These are phyloP conservation scores for Xanthia togata DNA, from an alignment of 2,888 invertebrate genomes.

Conservation along the genomic window DNA sequence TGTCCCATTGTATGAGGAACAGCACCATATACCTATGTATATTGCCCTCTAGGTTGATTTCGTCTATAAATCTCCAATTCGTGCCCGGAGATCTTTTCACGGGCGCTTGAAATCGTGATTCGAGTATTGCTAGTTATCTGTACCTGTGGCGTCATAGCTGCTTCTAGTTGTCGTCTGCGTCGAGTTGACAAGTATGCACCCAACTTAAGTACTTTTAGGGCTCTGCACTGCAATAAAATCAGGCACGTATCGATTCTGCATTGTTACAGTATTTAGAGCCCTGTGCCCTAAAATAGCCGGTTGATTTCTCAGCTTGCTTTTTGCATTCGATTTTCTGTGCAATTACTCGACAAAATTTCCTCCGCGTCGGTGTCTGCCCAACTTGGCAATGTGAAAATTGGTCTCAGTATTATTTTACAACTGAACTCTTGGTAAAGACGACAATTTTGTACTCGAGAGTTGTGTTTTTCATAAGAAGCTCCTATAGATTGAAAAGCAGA, in stretches of 20 bases:
- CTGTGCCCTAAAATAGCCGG: neutral
- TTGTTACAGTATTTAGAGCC: neutral
- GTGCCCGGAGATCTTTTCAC: constrained; percentile 9
- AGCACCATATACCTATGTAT: no score
- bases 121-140: constrained; percentile 16
- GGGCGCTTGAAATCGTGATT: neutral
- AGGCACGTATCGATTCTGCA: neutral
- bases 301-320: neutral
- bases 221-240: constrained; percentile 2
- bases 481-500: neutral
- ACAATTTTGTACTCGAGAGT: neutral
- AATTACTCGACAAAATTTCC: neutral
- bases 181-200: neutral
- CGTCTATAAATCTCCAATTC: neutral
- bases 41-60: neutral
- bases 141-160: neutral
- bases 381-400: neutral
- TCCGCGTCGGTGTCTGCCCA: neutral
- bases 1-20: neutral
- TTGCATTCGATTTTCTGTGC: neutral
- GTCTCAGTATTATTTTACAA: neutral
- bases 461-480: neutral
- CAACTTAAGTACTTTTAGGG: neutral
- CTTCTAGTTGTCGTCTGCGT: no score
- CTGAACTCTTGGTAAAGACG: neutral